Evolutionary conservation across 2,888 invertebrate genomes (phyloP), one percentile per base, ranked within the genome.

Genomic region (Hyles lineata): DNA sequence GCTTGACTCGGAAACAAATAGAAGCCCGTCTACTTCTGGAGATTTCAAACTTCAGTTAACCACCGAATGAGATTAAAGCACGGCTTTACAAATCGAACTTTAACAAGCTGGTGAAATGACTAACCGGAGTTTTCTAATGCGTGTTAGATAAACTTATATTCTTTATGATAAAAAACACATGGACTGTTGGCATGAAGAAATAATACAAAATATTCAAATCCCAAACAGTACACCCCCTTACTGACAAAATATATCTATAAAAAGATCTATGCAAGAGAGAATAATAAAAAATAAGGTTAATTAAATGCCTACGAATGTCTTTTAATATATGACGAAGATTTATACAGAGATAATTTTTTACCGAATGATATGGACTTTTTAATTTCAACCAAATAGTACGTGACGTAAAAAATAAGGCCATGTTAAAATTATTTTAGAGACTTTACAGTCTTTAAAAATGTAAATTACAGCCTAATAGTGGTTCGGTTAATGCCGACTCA

Each of bases 191-290:
- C 21, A 23, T 67, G 23, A 23, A 67, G 63, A 67, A 50, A 67
- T 50, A 67, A 7, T 63, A 67, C 5, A 71, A 50, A 62, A 52
- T 59, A 11, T 71, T 43, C 43, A 61, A 71, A 61, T 25, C 43
- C 50, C 50, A 61, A 23, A 61, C 17, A 50, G 50, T 50, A 71
- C 23, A 61, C 71, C 61, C 71, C 19, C 50, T 61, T 67, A 67
- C 50, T 67, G 67, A 25, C 3, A 50, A 23, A 35, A 21, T 8
- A 63, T 63, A n/a, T 9, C n/a, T 21, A 2, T 35, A 21, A 63
- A 35, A n/a, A 63, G 21, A 60, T 23, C 35, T 3, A n/a, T 21
- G 21, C 15, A 35, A 63, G 5, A 59, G n/a, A 62, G 17, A 29
- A 25, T 1, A 23, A 59, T 25, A 60, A 25, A 17, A 25, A 17